phyloP scores from a whole-genome alignment of 2,113 vertebrate species.

The Bostrychus sinensis region DNA sequence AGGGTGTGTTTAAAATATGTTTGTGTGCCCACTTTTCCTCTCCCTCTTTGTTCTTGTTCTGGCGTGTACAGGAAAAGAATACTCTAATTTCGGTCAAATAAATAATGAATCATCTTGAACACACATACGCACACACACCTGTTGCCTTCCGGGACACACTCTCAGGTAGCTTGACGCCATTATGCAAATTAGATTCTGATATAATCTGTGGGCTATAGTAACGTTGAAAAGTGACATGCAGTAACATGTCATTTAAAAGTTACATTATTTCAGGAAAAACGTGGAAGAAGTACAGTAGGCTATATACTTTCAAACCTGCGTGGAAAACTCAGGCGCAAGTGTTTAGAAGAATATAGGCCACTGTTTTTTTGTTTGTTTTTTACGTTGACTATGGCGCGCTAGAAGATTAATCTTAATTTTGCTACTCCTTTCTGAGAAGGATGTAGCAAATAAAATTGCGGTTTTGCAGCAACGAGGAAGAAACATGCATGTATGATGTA shows the following conservation, averaged over 20 bases:
- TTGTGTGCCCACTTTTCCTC: constrained; percentile 3
- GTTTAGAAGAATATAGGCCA: background rate
- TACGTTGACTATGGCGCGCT: background rate
- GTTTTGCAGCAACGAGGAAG: background rate
- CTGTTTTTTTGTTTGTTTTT: background rate
- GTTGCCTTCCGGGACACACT: constrained; percentile 36
- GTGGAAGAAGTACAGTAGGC: background rate
- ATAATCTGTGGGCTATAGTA: constrained; percentile 4
- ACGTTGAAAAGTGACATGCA: constrained; percentile 27
- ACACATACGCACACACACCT: constrained; percentile 51
- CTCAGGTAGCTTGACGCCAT: background rate
- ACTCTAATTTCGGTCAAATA: constrained; percentile 39
- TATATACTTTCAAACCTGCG: background rate
- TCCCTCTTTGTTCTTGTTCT: constrained; percentile 18
- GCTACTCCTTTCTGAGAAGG: background rate
- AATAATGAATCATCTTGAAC: constrained; percentile 41
- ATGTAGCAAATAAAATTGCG: background rate
- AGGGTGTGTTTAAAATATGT: constrained; percentile 20
- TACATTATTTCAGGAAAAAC: background rate
- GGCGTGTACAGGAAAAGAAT: constrained; percentile 25
- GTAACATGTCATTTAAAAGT: background rate
- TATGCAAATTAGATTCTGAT: constrained; percentile 55
- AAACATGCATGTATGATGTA: too few relatives aligned
- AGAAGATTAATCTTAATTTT: background rate
- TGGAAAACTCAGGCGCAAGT: background rate